Percentiles rank a stretch among this genome's conserved stretches.
Conservation (phyloP, 2,888 invertebrate genomes). For the Lobophora halterata region DNA sequence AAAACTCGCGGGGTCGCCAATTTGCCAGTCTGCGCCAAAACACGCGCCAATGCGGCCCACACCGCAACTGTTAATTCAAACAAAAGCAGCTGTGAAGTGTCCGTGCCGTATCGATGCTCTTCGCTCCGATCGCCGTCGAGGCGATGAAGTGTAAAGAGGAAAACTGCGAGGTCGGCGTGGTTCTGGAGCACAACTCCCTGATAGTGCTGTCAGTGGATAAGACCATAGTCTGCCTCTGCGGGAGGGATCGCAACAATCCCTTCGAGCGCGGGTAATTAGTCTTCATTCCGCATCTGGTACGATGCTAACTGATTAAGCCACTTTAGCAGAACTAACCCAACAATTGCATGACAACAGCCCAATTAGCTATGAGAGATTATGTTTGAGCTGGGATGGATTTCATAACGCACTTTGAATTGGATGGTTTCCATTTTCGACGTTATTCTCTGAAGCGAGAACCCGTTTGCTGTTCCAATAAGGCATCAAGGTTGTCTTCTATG, state of each 20-base stretch:
- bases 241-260: slow-evolving; percentile 69
- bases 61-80: slow-evolving; percentile 51
- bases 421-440: slow-evolving; percentile 10
- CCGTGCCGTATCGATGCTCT: slow-evolving; percentile 74
- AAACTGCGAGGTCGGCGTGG: slow-evolving; percentile 79
- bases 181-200: slow-evolving; percentile 76
- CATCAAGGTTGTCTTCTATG: slow-evolving; percentile 61
- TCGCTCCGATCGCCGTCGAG: slow-evolving; percentile 77
- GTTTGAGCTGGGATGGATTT: slow-evolving; percentile 13
- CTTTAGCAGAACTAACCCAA: slow-evolving; percentile 38
- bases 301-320: slow-evolving; percentile 42
- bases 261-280: slow-evolving; percentile 77
- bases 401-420: slow-evolving; percentile 17
- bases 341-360: slow-evolving; percentile 28
- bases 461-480: slow-evolving; percentile 52
- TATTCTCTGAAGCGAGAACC: slow-evolving; percentile 36
- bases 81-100: slow-evolving; percentile 54
- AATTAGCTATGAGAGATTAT: slow-evolving; percentile 22
- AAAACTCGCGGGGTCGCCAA: slow-evolving; percentile 61
- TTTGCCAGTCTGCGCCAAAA: slow-evolving; percentile 70
- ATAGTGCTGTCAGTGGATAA: slow-evolving; percentile 76
- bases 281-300: slow-evolving; percentile 50
- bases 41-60: slow-evolving; percentile 57
- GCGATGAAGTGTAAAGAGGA: slow-evolving; percentile 82
- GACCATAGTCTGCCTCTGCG: slow-evolving; percentile 78